Percentiles rank a stretch among this genome's conserved stretches.
phyloP scores from a whole-genome alignment of 2,797 vertebrate species.

The Percopsis omiscomaycus region DNA sequence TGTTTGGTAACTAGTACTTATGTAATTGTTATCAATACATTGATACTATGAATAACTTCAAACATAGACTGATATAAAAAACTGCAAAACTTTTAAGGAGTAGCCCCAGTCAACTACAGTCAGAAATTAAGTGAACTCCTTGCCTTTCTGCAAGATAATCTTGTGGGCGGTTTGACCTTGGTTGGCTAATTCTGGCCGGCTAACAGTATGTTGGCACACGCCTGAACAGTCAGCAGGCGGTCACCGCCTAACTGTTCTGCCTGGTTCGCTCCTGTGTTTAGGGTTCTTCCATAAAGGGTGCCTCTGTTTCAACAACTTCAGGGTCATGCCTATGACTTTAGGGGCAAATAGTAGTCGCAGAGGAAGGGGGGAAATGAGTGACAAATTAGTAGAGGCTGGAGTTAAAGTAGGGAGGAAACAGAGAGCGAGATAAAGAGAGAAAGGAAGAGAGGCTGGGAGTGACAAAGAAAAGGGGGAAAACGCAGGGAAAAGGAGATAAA shows the following conservation, averaged over 20 bases:
- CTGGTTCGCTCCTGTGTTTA: slow-evolving; percentile 37
- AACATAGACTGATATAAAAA: neutral
- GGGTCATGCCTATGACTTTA: slow-evolving; percentile 56
- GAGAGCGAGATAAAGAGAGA: slow-evolving; percentile 54
- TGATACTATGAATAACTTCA: no score
- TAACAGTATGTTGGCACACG: slow-evolving; percentile 26
- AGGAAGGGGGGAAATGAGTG: slow-evolving; percentile 32
- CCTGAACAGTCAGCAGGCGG: slow-evolving; percentile 14
- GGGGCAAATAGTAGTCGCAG: slow-evolving; percentile 36
- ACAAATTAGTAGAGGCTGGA: slow-evolving; percentile 7
- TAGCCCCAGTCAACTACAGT: no score
- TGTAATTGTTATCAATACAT: no score
- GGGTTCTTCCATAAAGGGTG: slow-evolving; percentile 55
- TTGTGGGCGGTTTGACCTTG: slow-evolving; percentile 26
- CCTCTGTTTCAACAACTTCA: slow-evolving; percentile 37
- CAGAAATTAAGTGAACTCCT: neutral
- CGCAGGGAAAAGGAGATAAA: slow-evolving; percentile 64
- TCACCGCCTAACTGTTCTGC: slow-evolving; percentile 37
- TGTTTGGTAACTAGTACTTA: no score
- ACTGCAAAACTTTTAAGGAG: neutral
- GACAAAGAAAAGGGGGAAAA: slow-evolving; percentile 50
- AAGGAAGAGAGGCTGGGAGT: slow-evolving; percentile 40
- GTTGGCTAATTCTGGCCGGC: slow-evolving; percentile 10
- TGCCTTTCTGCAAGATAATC: slow-evolving; percentile 16
- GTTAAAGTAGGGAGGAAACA: slow-evolving; percentile 48